Percentiles rank a stretch among this genome's conserved stretches.
These are phyloP conservation scores for Ceyx cyanopectus DNA, from an alignment of 2,113 vertebrate genomes.

Conservation along the genomic window DNA sequence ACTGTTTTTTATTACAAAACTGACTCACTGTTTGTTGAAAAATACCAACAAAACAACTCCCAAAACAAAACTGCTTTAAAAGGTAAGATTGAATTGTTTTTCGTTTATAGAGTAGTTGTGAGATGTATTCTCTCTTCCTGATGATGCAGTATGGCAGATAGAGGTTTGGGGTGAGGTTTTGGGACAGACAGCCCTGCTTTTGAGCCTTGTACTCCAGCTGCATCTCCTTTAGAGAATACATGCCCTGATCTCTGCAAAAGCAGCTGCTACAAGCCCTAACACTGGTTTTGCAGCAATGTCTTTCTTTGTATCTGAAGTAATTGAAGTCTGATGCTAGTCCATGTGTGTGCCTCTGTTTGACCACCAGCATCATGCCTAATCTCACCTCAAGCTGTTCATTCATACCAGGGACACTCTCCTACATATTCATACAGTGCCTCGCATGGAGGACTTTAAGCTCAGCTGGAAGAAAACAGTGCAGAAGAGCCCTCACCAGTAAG, in stretches of 20 bases:
- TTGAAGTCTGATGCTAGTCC: background rate
- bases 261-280: background rate
- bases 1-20: background rate
- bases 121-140: background rate
- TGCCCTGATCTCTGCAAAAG: background rate
- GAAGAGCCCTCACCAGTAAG: background rate
- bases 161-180: background rate
- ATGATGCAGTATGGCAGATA: background rate
- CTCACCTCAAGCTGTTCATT: background rate
- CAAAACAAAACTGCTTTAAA: background rate
- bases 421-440: background rate
- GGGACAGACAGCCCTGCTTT: background rate
- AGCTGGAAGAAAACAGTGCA: background rate
- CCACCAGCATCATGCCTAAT: background rate
- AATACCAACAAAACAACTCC: background rate
- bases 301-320: background rate
- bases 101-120: background rate
- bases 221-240: rapidly evolving
- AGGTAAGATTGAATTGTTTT: background rate
- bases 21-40: background rate
- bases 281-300: background rate
- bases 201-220: background rate
- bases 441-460: background rate
- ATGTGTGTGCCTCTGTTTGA: background rate
- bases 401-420: background rate